Base-by-base conservation (phyloP, 2,797 vertebrate species). In the Siniperca obscura region DNA sequence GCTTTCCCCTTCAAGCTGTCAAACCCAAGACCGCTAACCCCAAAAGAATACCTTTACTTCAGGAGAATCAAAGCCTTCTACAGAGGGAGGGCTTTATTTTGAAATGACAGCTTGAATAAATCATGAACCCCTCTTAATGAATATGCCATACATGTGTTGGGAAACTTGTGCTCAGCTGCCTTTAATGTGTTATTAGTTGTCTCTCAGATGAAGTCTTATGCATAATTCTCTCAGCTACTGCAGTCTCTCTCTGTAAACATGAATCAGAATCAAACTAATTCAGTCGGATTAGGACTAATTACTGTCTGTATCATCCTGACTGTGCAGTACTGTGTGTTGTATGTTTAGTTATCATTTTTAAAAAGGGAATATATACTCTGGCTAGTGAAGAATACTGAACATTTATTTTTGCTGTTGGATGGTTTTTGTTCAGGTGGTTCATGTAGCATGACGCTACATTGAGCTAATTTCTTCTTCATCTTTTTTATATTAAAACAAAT, bases 101-200 rank as follows among this genome's bases (percentile, higher is more conserved):
- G 70, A 88, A 87, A 89, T n/a, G 70, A 36, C 68, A 82, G 50
- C 73, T 56, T 80, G 48, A 85, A 85, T 85, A 69, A 88, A 69
- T 78, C 48, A 81, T 55, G 25, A 83, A 59, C 8, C 19, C 11
- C 0, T 68, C 52, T 57, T 76, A 78, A 89, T 90, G 62, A 87
- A 75, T 84, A 76, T 78, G 61, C 65, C 70, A 61, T 70, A 66
- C 74, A 78, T 76, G 72, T 82, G 44, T 69, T 38, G 55, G 65
- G 61, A 74, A 89, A 80, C 57, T 36, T 84, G 67, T 71, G 74
- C 75, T 62, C 59, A 56, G 76, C 69, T 85, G 71, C 73, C 71
- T 88, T 88, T 82, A 87, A 81, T 89, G 81, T 76, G 74, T 82
- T 86, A 74, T 85, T 87, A 85, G 79, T 80, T 86, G 70, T 87